A percentile compares a stretch with the other conserved stretches of the same genome.
Evolutionary conservation across 1,140 invertebrate genomes (phyloP).

Genomic region (Drosophila sechellia): DNA sequence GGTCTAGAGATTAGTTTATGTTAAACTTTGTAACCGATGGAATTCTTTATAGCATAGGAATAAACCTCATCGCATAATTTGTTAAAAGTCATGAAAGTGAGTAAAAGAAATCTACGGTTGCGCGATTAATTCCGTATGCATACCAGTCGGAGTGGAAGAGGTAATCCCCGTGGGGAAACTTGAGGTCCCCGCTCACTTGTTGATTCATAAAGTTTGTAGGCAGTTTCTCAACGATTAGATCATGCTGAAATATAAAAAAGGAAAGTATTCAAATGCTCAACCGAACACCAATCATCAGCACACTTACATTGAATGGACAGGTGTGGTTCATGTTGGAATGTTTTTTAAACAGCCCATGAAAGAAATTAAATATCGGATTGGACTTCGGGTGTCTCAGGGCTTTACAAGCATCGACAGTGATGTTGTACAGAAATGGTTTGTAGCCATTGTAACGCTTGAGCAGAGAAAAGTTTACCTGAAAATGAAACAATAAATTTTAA

Average conservation of each 20-base stretch:
- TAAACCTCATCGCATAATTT: conserved; percentile 44
- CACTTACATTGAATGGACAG: conserved; percentile 15
- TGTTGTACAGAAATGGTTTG: conserved; percentile 35
- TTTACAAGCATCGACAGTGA: conserved; percentile 23
- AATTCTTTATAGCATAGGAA: conserved; percentile 34
- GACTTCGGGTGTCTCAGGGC: conserved; percentile 3
- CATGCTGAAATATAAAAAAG: neutral
- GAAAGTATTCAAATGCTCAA: neutral
- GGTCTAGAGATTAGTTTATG: conserved; percentile 48
- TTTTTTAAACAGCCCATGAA: neutral
- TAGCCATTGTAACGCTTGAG: conserved; percentile 21
- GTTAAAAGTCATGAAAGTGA: neutral
- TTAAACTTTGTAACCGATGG: conserved; percentile 51
- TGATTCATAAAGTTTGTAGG: neutral
- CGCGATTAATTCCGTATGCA: neutral
- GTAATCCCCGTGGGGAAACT: neutral
- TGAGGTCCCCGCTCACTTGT: neutral
- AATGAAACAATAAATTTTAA: neutral
- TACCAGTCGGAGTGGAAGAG: neutral
- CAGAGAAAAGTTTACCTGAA: conserved; percentile 9
- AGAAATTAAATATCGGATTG: conserved; percentile 1
- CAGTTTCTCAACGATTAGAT: conserved; percentile 13
- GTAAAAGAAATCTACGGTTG: neutral
- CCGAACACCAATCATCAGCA: too few relatives aligned
- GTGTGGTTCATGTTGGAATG: conserved; percentile 30